These are phyloP conservation scores for Pseudomyrmex gracilis DNA, from an alignment of 1,140 invertebrate genomes.

Conservation along the genomic window DNA sequence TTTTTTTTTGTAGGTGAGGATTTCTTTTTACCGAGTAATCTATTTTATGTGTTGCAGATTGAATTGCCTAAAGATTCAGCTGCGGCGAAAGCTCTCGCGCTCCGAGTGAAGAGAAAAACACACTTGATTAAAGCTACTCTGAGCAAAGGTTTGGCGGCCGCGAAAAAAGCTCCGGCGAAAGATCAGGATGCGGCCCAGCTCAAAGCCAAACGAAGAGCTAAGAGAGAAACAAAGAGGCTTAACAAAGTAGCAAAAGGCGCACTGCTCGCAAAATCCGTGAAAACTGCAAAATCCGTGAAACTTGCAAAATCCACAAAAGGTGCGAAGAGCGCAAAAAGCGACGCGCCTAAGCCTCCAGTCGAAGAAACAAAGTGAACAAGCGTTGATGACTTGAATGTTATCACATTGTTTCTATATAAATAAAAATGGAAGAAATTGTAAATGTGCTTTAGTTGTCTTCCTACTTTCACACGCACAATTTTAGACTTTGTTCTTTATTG, in stretches of 20 bases:
- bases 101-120: conserved; percentile 85
- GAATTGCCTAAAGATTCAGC: conserved; percentile 84
- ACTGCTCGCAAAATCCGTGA: too few species aligned
- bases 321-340: too few species aligned
- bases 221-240: conserved; percentile 64
- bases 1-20: background rate
- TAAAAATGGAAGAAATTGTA: too few species aligned
- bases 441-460: too few species aligned
- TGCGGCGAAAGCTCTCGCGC: conserved; percentile 85
- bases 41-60: conserved; percentile 82
- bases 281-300: too few species aligned
- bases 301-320: too few species aligned
- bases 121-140: conserved; percentile 84
- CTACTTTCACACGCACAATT: too few species aligned
- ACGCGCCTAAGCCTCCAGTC: too few species aligned
- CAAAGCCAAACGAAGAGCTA: conserved; percentile 67
- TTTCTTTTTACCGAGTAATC: conserved; percentile 44
- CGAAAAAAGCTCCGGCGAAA: conserved; percentile 78
- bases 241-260: background rate
- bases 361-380: too few species aligned
- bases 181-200: conserved; percentile 68
- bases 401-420: too few species aligned
- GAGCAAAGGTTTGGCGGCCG: conserved; percentile 84
- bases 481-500: too few species aligned
- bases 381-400: too few species aligned